These are phyloP conservation scores for Onychostruthus taczanowskii DNA, from an alignment of 2,113 vertebrate genomes.

Conservation along the genomic window DNA sequence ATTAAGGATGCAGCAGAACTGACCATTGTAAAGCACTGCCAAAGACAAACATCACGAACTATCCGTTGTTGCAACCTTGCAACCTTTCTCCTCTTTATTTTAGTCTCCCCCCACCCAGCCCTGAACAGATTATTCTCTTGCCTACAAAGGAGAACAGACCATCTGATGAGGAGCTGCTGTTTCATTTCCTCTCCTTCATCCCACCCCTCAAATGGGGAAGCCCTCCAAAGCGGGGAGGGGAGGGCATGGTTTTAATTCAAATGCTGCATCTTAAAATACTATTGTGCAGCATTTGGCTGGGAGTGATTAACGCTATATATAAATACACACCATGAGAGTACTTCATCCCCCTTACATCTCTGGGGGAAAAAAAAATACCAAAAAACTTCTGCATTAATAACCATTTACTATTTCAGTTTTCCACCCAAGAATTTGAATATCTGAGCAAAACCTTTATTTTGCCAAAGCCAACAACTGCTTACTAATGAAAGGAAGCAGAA, in stretches of 20 bases:
- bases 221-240: background rate
- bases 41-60: background rate
- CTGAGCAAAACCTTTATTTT: background rate
- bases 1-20: background rate
- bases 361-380: background rate
- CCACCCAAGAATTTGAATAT: background rate
- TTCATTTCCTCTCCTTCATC: constrained; percentile 28
- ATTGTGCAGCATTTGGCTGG: background rate
- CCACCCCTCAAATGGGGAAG: background rate
- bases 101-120: background rate
- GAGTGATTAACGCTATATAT: background rate
- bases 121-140: background rate
- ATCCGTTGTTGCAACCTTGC: background rate
- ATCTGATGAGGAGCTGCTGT: constrained; percentile 1
- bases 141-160: background rate
- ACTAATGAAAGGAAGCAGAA: background rate
- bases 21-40: accelerated
- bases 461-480: background rate
- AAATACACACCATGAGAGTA: background rate
- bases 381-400: background rate
- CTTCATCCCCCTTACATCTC: background rate
- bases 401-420: background rate
- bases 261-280: background rate
- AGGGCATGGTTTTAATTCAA: background rate
- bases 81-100: background rate